Evolutionary conservation across 2,888 invertebrate species (phyloP).

Genomic region (Drosophila algonquin): DNA sequence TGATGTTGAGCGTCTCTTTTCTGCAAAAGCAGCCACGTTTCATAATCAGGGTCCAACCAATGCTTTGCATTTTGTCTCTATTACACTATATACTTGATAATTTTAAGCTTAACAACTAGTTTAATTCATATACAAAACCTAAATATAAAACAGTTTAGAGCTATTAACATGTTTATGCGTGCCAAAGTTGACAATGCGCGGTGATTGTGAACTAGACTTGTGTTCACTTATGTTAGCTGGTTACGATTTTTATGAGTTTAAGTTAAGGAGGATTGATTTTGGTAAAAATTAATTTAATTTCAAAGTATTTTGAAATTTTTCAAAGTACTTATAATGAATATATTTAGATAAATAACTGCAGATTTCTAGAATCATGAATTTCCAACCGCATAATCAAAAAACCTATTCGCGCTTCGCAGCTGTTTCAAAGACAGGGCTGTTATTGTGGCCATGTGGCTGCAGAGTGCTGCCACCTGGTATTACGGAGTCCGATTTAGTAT

Average conservation of each 20-base stretch:
- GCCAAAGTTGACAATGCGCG: not conserved
- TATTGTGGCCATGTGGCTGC: slow-evolving; percentile 27
- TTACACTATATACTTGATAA: slow-evolving; percentile 52
- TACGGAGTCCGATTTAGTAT: slow-evolving; percentile 12
- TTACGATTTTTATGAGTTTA: accelerated
- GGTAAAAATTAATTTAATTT: not conserved
- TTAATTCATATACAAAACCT: slow-evolving; percentile 48
- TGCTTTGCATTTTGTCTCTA: slow-evolving; percentile 86
- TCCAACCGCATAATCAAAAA: not conserved
- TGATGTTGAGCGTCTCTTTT: slow-evolving; percentile 89
- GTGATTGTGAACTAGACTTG: not conserved
- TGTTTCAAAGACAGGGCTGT: slow-evolving; percentile 20
- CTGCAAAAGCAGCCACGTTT: slow-evolving; percentile 91
- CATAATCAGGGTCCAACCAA: slow-evolving; percentile 88
- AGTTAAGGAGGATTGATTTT: not conserved
- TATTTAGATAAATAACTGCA: not conserved
- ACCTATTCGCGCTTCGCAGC: slow-evolving; percentile 9
- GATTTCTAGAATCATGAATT: not conserved
- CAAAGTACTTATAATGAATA: not conserved
- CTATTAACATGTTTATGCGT: slow-evolving; percentile 28
- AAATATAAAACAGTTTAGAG: slow-evolving; percentile 41
- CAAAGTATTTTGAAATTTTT: not conserved
- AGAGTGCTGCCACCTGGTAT: slow-evolving; percentile 56
- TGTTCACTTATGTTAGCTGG: accelerated
- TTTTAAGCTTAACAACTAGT: slow-evolving; percentile 59